These are phyloP conservation scores for Noctua pronuba DNA, from an alignment of 2,888 invertebrate genomes.

Conservation along the genomic window DNA sequence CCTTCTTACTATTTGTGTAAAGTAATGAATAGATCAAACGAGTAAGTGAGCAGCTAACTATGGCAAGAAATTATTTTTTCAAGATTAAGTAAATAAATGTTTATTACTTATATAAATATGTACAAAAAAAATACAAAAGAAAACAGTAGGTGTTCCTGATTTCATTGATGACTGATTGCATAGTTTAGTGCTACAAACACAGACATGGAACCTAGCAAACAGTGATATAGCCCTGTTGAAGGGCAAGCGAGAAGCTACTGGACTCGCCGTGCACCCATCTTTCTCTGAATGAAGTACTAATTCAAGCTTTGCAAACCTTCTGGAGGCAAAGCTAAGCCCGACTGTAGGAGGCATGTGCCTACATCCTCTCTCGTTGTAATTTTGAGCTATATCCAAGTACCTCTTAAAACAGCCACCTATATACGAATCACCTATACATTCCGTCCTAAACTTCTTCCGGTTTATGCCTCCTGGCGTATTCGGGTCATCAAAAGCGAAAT, in stretches of 20 bases:
- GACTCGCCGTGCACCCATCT: constrained; percentile 75
- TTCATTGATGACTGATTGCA: constrained; percentile 71
- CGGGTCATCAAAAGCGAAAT: constrained; percentile 53
- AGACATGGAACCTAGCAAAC: constrained; percentile 77
- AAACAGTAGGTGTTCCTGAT: constrained; percentile 15
- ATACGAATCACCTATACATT: constrained; percentile 39
- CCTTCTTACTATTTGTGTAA: not conserved
- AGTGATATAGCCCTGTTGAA: constrained; percentile 75
- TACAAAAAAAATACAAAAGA: constrained; percentile 27
- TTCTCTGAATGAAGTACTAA: constrained; percentile 49
- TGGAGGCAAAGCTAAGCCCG: constrained; percentile 69
- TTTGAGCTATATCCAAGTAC: constrained; percentile 70
- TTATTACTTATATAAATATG: constrained; percentile 27
- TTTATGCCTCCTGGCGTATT: rapidly evolving
- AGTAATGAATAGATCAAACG: not conserved
- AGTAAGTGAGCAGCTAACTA: not conserved
- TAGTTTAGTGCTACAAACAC: constrained; percentile 74
- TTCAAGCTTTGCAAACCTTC: constrained; percentile 67
- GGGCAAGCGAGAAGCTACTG: constrained; percentile 75
- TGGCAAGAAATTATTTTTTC: not conserved
- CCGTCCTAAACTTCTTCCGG: constrained; percentile 24
- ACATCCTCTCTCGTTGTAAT: constrained; percentile 76
- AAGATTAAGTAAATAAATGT: constrained; percentile 1
- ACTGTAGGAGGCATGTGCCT: constrained; percentile 67
- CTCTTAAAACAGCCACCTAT: constrained; percentile 71